Conservation (phyloP, 2,113 vertebrate species). For the Notothenia rossii region DNA sequence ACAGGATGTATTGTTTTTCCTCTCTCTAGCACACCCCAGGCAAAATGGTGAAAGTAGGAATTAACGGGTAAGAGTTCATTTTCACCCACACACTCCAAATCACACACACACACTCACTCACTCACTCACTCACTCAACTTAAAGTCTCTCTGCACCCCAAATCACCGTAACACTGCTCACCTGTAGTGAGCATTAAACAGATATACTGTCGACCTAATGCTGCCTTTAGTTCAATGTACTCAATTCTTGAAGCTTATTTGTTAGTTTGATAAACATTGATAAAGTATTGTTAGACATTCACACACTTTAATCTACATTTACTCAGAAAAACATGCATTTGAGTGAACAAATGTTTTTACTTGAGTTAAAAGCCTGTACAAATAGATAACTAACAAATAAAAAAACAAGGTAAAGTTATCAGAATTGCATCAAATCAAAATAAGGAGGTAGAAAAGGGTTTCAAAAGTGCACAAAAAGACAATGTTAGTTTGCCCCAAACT, state of each 20-base stretch:
- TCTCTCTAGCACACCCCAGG: conserved; percentile 66
- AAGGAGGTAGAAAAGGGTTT: too few species aligned
- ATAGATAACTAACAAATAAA: too few species aligned
- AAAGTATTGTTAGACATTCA: not conserved
- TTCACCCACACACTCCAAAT: not conserved
- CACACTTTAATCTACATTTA: not conserved
- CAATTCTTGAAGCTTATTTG: not conserved
- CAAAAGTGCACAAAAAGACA: too few species aligned
- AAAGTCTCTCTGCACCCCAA: not conserved
- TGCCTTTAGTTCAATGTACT: not conserved
- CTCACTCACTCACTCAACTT: too few species aligned
- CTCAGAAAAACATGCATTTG: too few species aligned
- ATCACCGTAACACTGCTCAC: conserved; percentile 15
- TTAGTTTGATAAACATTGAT: not conserved
- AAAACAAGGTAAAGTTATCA: not conserved
- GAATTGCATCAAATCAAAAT: not conserved
- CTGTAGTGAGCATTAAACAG: not conserved
- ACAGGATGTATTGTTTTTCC: not conserved
- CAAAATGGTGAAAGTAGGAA: conserved; percentile 88
- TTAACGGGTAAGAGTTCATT: conserved; percentile 83
- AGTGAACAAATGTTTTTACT: not conserved
- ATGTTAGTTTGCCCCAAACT: too few species aligned
- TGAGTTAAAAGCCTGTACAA: not conserved
- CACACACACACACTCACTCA: not conserved
- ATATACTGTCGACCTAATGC: not conserved